phyloP scores from a whole-genome alignment of 2,797 vertebrate species.

The Podargus strigoides region DNA sequence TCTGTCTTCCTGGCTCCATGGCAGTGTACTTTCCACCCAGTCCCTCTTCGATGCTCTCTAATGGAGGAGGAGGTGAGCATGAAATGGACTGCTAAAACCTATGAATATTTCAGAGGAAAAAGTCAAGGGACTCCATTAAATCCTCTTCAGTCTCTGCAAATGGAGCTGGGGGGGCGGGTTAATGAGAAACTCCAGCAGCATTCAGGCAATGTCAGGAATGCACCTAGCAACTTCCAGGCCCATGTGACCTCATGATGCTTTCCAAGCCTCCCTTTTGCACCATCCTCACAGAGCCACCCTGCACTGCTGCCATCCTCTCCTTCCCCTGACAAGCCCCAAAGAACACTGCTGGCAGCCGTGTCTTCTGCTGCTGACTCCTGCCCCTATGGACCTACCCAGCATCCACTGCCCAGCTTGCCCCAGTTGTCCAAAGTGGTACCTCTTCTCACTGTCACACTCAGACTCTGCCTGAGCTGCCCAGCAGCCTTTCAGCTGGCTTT shows the following conservation, averaged over 20 bases:
- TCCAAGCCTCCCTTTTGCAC: not conserved
- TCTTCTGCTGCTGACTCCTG: not conserved
- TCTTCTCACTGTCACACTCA: not conserved
- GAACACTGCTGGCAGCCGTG: not conserved
- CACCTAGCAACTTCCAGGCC: not conserved
- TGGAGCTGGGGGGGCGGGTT: slow-evolving; percentile 26
- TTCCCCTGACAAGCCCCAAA: not conserved
- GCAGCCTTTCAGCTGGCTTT: not conserved
- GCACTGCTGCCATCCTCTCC: not conserved
- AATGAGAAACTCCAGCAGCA: slow-evolving; percentile 45
- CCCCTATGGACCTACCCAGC: not conserved
- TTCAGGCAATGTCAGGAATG: slow-evolving; percentile 25
- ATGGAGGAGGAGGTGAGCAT: slow-evolving; percentile 61
- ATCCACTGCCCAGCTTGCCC: not conserved
- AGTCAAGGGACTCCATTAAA: slow-evolving; percentile 73
- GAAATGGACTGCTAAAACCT: slow-evolving; percentile 66
- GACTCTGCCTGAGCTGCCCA: not conserved
- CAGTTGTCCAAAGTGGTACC: not conserved
- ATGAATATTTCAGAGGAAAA: slow-evolving; percentile 76
- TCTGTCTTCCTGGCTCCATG: not conserved
- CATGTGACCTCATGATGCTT: accelerated
- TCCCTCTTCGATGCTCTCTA: slow-evolving; percentile 25
- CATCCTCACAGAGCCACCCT: accelerated
- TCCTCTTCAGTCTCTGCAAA: slow-evolving; percentile 47
- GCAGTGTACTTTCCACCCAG: not conserved